phyloP scores from a whole-genome alignment of 2,113 vertebrate genomes.

The Tinamus guttatus region DNA sequence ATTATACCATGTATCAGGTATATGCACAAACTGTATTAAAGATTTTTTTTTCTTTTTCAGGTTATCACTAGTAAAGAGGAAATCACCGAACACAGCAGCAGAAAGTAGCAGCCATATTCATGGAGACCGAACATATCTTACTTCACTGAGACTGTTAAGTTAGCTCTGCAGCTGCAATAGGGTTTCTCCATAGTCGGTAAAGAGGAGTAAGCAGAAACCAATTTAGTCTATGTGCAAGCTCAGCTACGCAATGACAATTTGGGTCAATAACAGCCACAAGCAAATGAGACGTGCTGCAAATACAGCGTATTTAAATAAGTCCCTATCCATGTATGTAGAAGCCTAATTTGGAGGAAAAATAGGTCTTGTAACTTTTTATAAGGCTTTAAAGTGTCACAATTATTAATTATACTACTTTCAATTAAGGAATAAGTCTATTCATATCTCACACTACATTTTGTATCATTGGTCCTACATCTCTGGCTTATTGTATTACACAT shows the following conservation, averaged over 20 bases:
- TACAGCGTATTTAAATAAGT: background rate
- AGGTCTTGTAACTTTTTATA: background rate
- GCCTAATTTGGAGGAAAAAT: background rate
- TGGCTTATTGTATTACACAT: background rate
- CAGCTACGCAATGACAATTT: background rate
- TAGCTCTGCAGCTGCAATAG: background rate
- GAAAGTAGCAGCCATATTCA: background rate
- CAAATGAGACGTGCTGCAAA: background rate
- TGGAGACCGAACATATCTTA: background rate
- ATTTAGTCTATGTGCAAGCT: background rate
- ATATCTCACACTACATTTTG: background rate
- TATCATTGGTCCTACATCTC: background rate
- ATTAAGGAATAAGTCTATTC: background rate
- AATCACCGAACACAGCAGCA: background rate
- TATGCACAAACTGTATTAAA: background rate
- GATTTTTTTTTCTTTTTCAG: background rate
- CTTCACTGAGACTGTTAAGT: background rate
- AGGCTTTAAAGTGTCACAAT: background rate
- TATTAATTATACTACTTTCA: background rate
- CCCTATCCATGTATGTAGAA: background rate
- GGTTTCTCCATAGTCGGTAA: background rate
- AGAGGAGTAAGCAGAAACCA: background rate
- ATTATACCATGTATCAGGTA: background rate
- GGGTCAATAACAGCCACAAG: background rate
- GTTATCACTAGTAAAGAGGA: too few species aligned